phyloP scores from a whole-genome alignment of 53 echinoderm and acorn worm species.

The Holothuria scabra region DNA sequence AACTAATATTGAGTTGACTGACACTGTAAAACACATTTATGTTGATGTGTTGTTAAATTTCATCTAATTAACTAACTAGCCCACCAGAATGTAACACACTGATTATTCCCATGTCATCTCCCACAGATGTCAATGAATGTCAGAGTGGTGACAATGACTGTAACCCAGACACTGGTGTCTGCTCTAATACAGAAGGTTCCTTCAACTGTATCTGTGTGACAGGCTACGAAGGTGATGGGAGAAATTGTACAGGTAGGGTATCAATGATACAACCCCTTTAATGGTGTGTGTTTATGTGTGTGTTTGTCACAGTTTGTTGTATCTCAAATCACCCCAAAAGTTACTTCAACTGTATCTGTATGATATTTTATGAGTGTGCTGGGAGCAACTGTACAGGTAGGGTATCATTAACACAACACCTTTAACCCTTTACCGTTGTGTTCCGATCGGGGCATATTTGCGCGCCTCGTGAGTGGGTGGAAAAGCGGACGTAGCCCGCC shows the following conservation, averaged over 20 bases:
- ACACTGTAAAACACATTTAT: too few species aligned
- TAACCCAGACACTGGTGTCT: slow-evolving; percentile 43
- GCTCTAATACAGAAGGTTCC: slow-evolving; percentile 61
- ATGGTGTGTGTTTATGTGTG: background rate
- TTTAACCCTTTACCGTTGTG: too few species aligned
- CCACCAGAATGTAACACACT: too few species aligned
- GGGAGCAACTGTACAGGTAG: slow-evolving; percentile 65
- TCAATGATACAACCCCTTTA: background rate
- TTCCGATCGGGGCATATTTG: too few species aligned
- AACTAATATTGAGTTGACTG: too few species aligned
- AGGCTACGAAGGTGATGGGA: slow-evolving; percentile 67
- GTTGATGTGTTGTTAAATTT: too few species aligned
- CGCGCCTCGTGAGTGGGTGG: too few species aligned
- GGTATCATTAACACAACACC: background rate
- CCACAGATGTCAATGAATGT: slow-evolving; percentile 52
- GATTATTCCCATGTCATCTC: too few species aligned
- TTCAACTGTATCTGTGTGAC: slow-evolving; percentile 54
- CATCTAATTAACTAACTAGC: too few species aligned
- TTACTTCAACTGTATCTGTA: slow-evolving; percentile 57
- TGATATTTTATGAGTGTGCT: slow-evolving; percentile 56
- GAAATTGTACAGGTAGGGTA: slow-evolving; percentile 60
- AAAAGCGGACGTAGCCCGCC: too few species aligned
- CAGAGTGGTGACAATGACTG: slow-evolving; percentile 43
- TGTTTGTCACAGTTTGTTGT: background rate
- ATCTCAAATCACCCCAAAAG: too few species aligned